A percentile compares a stretch with the other conserved stretches of the same genome.
Evolutionary conservation across 1,140 invertebrate genomes (phyloP).

Genomic region (Lamellibrachia luymesi): DNA sequence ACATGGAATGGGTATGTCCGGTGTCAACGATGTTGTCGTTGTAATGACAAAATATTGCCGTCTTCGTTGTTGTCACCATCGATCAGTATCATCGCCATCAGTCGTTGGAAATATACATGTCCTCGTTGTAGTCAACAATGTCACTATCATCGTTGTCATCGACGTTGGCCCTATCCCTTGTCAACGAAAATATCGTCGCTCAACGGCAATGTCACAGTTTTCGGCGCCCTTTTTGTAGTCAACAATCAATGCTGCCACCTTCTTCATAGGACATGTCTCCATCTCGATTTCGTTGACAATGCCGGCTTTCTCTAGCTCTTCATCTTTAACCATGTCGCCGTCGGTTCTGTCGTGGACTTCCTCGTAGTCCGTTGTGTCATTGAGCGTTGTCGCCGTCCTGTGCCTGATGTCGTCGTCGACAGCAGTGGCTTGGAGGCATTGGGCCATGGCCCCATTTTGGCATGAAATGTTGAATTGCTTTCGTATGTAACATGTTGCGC

Average conservation of each 20-base stretch:
- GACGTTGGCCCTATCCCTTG: neutral
- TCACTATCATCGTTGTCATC: neutral
- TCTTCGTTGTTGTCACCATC: neutral
- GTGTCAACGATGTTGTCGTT: neutral
- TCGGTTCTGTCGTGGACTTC: too few species aligned
- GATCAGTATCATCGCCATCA: neutral
- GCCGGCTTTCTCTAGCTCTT: neutral
- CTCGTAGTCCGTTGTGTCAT: too few species aligned
- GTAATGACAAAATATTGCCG: neutral
- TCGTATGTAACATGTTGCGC: too few species aligned
- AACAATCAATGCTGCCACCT: neutral
- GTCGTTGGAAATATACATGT: neutral
- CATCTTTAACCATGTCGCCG: too few species aligned
- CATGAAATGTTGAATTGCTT: too few species aligned
- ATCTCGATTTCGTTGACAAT: neutral
- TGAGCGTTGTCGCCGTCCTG: too few species aligned
- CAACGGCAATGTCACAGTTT: too few species aligned
- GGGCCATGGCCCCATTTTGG: too few species aligned
- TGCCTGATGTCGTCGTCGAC: too few species aligned
- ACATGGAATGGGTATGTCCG: neutral
- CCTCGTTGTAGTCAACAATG: neutral
- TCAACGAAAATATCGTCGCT: neutral
- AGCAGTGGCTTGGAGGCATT: too few species aligned
- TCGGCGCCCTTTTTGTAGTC: neutral
- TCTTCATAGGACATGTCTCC: neutral